Percentiles rank a stretch among this genome's conserved stretches.
phyloP scores from a whole-genome alignment of 2,888 invertebrate species.

The Amphipoea lucens region DNA sequence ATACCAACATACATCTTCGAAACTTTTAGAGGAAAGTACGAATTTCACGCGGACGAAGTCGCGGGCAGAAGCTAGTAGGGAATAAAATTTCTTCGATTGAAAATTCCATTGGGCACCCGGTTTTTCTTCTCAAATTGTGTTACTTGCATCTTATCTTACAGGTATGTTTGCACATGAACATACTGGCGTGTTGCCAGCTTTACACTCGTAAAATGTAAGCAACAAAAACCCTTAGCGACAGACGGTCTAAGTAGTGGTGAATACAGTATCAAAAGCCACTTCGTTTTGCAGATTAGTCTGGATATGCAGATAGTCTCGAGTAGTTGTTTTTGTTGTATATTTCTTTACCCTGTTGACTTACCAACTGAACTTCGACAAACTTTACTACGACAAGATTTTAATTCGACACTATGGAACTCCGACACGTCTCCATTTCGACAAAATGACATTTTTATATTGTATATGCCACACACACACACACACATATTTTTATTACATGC shows the following conservation, averaged over 20 bases:
- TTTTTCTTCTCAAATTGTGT: neutral
- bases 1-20: too few species aligned
- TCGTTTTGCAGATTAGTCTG: constrained; percentile 39
- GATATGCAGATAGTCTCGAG: constrained; percentile 41
- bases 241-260: constrained; percentile 48
- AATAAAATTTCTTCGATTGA: too few species aligned
- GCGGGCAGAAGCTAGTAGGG: too few species aligned
- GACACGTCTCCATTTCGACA: too few species aligned
- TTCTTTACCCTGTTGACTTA: neutral
- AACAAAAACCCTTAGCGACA: constrained; percentile 51
- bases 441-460: too few species aligned
- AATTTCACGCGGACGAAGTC: too few species aligned
- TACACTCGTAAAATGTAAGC: constrained; percentile 31
- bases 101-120: neutral
- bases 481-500: too few species aligned
- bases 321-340: constrained; percentile 24
- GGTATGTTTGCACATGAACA: constrained; percentile 14
- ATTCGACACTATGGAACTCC: too few species aligned
- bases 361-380: too few species aligned
- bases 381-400: too few species aligned
- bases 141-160: constrained; percentile 14
- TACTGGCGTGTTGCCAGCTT: constrained; percentile 37
- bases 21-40: too few species aligned
- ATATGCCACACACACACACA: too few species aligned
- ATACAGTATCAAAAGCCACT: constrained; percentile 47